Evolutionary conservation across 2,888 invertebrate genomes (phyloP).

Genomic region (Cynaeus angustus): DNA sequence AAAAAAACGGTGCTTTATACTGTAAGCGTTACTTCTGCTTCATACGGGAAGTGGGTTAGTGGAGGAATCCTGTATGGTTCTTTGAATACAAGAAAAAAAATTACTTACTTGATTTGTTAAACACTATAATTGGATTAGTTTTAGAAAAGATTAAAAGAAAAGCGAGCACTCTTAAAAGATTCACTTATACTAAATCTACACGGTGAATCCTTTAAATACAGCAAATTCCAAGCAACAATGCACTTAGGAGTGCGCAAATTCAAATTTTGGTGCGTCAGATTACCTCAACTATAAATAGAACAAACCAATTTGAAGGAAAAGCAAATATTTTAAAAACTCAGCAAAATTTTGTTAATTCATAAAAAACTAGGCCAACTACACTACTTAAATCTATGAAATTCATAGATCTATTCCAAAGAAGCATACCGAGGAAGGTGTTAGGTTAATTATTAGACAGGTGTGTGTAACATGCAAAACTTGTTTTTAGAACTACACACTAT

Average conservation of each 20-base stretch:
- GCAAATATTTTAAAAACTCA: slow-evolving; percentile 2
- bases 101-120: slow-evolving; percentile 52
- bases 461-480: slow-evolving; percentile 36
- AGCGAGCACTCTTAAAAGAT: slow-evolving; percentile 23
- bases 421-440: slow-evolving; percentile 56
- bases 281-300: slow-evolving; percentile 14
- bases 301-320: slow-evolving; percentile 3
- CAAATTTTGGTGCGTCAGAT: slow-evolving; percentile 30
- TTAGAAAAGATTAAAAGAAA: slow-evolving; percentile 20
- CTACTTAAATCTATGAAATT: slow-evolving; percentile 45
- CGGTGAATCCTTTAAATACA: slow-evolving; percentile 27
- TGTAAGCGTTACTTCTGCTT: slow-evolving; percentile 67
- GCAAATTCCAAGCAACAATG: slow-evolving; percentile 20
- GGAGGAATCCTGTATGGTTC: slow-evolving; percentile 59
- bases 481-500: slow-evolving; percentile 39
- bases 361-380: slow-evolving; percentile 39
- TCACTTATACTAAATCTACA: background rate
- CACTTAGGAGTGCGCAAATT: slow-evolving; percentile 10
- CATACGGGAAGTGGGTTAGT: slow-evolving; percentile 46
- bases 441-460: slow-evolving; percentile 40
- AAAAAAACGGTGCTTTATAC: slow-evolving; percentile 54
- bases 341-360: background rate
- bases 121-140: slow-evolving; percentile 17
- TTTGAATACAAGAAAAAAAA: slow-evolving; percentile 55
- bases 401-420: slow-evolving; percentile 57